These are phyloP conservation scores for Synodontis membranacea DNA, from an alignment of 2,113 vertebrate species.

Conservation along the genomic window DNA sequence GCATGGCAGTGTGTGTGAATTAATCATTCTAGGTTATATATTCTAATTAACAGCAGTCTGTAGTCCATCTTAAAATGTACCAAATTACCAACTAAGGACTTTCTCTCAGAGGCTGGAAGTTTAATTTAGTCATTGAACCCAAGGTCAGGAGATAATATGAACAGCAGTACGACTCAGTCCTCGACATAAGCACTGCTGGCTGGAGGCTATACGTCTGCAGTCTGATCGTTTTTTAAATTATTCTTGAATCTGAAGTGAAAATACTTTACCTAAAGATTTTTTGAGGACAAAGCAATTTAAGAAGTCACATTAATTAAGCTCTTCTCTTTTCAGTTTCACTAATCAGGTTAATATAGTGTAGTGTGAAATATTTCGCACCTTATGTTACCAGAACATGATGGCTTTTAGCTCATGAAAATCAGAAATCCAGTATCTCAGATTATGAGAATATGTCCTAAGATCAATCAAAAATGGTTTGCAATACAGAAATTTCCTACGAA, in stretches of 20 bases:
- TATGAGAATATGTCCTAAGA: too few species aligned
- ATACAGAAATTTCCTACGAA: too few species aligned
- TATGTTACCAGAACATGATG: too few species aligned
- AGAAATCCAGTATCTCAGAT: too few species aligned
- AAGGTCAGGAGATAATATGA: conserved; percentile 50
- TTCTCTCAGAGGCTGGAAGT: conserved; percentile 66
- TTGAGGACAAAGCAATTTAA: conserved; percentile 9
- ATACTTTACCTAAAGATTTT: not conserved
- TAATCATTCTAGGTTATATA: conserved; percentile 67
- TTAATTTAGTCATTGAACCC: conserved; percentile 66
- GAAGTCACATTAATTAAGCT: conserved; percentile 51
- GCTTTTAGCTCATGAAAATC: too few species aligned
- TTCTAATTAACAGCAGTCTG: conserved; percentile 70
- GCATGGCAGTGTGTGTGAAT: conserved; percentile 61
- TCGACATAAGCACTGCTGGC: not conserved
- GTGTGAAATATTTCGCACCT: too few species aligned
- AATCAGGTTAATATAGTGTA: too few species aligned
- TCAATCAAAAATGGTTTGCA: too few species aligned
- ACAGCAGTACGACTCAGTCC: conserved; percentile 40
- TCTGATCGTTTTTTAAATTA: not conserved
- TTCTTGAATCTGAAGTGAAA: not conserved
- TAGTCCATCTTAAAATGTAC: conserved; percentile 63
- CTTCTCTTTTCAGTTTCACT: conserved; percentile 19
- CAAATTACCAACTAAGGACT: conserved; percentile 68
- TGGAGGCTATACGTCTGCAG: not conserved